Evolutionary conservation across 2,888 invertebrate species (phyloP).

Genomic region (Drosophila kokeensis): DNA sequence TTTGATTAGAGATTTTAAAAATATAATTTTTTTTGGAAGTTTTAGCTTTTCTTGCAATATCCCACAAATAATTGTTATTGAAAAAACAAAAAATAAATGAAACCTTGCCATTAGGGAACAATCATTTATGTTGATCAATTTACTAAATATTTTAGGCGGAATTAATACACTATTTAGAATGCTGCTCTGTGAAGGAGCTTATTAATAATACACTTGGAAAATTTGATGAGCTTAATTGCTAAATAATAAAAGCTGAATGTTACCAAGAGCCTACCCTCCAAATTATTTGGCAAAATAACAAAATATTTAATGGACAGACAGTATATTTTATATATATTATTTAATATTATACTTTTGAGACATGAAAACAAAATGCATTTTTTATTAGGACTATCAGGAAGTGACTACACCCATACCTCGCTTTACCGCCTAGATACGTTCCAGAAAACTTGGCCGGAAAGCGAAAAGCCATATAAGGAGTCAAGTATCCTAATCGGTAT

Average conservation of each 20-base stretch:
- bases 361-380: neutral
- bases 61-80: neutral
- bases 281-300: neutral
- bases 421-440: too few relatives aligned
- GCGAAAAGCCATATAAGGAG: too few relatives aligned
- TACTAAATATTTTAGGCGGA: neutral
- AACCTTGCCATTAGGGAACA: neutral
- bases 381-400: too few relatives aligned
- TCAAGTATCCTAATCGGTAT: too few relatives aligned
- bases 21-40: neutral
- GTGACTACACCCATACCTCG: too few relatives aligned
- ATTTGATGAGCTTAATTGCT: neutral
- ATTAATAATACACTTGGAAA: neutral
- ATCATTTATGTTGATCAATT: neutral
- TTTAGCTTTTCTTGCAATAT: neutral
- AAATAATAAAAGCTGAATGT: neutral
- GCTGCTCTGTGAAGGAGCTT: neutral
- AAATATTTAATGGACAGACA: neutral
- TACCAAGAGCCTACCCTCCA: neutral
- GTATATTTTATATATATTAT: too few relatives aligned
- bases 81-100: neutral
- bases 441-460: too few relatives aligned
- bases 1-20: neutral
- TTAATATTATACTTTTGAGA: neutral
- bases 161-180: neutral